Evolutionary conservation across 1,140 invertebrate genomes (phyloP), one percentile per base, ranked within the genome.

Genomic region (Kradibia gibbosae): DNA sequence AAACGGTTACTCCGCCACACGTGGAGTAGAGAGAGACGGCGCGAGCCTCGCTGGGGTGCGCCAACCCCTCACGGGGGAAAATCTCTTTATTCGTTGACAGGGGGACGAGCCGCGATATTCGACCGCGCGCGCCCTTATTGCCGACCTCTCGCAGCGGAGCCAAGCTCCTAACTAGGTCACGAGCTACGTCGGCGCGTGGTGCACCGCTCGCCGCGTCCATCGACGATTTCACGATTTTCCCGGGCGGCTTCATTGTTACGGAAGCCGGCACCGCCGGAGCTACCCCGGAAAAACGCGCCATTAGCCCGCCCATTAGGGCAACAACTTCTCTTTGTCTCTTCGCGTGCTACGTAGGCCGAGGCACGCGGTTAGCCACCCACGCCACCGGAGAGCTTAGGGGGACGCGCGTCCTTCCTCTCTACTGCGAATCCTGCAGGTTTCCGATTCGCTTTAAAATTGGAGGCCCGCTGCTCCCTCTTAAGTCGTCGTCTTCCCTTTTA

Each of bases 1-100:
- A 83, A 84, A 84, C 85, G 83, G 85, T 85, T 84, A 82, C 77
- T 73, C 31, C 13, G 25, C 36, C 48, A 48, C 80, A 72, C 75
- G 71, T 62, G 73, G 55, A 62, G 80, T 42, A 65, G 65, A 72
- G 55, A 79, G 65, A 78, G 53, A 79, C 2, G 20, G 65, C 7
- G 55, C 50, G 31, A 57, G 39, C 48, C 25, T 60, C 42, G 39
- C 15, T 77, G 39, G 75, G 75, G 75, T 77, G 73, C 10, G 50
- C 13, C 36, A 2, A 45, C n/a, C 74, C 39, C 53, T 60, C 11
- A 70, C 31, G 34, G 31, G 77, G 77, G 50, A 55, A 71, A 78
- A 78, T 71, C 48, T 78, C 77, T 78, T 71, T 78, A 78, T 78
- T 78, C 77, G 45, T 13, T 57, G 15, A 57, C 10, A 22, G n/a